Evolutionary conservation across 2,797 vertebrate species (phyloP).

Genomic region (Rhinichthys osculus): DNA sequence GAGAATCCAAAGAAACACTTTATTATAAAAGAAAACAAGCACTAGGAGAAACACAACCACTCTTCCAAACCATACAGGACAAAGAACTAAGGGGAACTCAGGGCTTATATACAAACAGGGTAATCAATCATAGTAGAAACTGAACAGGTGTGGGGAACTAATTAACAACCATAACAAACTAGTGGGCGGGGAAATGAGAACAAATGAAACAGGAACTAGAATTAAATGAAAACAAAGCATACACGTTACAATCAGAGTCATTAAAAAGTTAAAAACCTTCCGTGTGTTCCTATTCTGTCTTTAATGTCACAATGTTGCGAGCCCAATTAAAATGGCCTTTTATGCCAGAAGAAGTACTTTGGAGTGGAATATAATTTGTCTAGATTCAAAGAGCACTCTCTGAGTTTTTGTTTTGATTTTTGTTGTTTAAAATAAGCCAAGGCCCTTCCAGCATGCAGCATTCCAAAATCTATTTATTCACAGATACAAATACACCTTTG

Average conservation of each 20-base stretch:
- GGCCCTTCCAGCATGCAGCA: neutral
- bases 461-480: neutral
- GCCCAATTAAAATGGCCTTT: neutral
- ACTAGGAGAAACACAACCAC: no score
- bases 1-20: no score
- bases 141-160: no score
- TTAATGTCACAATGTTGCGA: neutral
- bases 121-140: no score
- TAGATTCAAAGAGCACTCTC: neutral
- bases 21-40: no score
- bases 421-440: neutral
- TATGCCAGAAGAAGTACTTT: neutral
- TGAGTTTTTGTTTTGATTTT: neutral
- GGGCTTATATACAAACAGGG: no score
- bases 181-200: neutral
- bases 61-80: no score
- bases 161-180: neutral
- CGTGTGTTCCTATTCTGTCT: neutral
- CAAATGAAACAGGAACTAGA: neutral
- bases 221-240: neutral
- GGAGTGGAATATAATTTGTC: neutral
- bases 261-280: neutral
- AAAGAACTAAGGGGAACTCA: no score
- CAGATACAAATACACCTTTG: constrained; percentile 18
- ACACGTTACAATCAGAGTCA: neutral